Percentiles rank a stretch among this genome's conserved stretches.
These are phyloP conservation scores for Anodontia alba DNA, from an alignment of 2,888 invertebrate genomes.

Conservation along the genomic window DNA sequence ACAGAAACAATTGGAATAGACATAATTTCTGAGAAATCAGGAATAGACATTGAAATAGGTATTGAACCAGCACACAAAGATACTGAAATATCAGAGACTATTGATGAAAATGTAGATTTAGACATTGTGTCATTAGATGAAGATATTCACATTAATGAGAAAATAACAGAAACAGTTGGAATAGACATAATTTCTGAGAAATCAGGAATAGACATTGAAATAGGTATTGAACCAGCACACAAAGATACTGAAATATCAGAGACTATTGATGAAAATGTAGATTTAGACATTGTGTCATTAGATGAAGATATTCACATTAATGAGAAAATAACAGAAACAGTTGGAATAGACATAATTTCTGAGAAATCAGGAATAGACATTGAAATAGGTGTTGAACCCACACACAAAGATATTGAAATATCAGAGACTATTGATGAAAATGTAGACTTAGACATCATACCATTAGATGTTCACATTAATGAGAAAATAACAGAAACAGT, in stretches of 20 bases:
- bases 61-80: background rate
- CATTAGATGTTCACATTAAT: background rate
- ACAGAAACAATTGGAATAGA: no score
- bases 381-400: no score
- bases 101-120: constrained; percentile 25
- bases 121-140: background rate
- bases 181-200: constrained; percentile 22
- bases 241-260: background rate
- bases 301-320: background rate
- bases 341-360: background rate
- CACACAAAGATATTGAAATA: constrained; percentile 10
- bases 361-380: no score
- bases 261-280: background rate
- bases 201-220: no score
- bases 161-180: constrained; percentile 19
- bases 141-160: background rate
- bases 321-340: background rate
- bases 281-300: background rate
- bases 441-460: background rate
- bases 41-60: background rate
- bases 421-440: background rate
- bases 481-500: background rate
- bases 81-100: constrained; percentile 48
- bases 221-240: no score
- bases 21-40: background rate